A percentile compares a stretch with the other conserved stretches of the same genome.
phyloP scores from a whole-genome alignment of 2,113 vertebrate genomes.

The Rallus limicola region DNA sequence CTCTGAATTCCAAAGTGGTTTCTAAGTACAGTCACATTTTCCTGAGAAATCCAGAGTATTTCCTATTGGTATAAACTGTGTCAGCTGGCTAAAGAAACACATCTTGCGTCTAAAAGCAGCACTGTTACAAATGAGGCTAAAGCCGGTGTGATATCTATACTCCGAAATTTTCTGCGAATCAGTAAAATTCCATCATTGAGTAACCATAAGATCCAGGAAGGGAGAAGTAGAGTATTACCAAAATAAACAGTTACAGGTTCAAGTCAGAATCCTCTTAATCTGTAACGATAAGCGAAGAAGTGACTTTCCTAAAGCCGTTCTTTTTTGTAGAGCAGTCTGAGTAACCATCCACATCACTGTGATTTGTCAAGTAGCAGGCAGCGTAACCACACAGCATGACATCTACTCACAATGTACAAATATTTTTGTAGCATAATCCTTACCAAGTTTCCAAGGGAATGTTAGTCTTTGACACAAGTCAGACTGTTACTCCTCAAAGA shows the following conservation, averaged over 20 bases:
- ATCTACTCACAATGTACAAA: neutral
- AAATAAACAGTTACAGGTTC: neutral
- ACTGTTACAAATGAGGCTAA: neutral
- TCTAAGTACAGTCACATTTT: neutral
- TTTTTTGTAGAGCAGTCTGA: neutral
- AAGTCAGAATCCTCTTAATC: neutral
- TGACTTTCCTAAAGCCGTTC: neutral
- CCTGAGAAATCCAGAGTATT: neutral
- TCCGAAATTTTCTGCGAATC: neutral
- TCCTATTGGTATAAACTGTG: neutral
- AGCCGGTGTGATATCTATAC: neutral
- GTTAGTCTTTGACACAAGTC: neutral
- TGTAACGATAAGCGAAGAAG: neutral
- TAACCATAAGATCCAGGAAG: neutral
- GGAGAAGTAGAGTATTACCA: neutral
- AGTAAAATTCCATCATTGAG: neutral
- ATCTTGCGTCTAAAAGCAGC: neutral
- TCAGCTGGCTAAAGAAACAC: neutral
- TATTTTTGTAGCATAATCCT: neutral
- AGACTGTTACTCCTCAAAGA: neutral
- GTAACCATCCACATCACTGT: slow-evolving; percentile 10
- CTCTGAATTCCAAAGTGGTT: neutral
- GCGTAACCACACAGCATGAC: neutral
- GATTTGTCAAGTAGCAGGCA: neutral
- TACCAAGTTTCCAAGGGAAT: neutral